A percentile compares a stretch with the other conserved stretches of the same genome.
Conservation (phyloP, 2,113 vertebrate genomes). For the Leucosticte australis region DNA sequence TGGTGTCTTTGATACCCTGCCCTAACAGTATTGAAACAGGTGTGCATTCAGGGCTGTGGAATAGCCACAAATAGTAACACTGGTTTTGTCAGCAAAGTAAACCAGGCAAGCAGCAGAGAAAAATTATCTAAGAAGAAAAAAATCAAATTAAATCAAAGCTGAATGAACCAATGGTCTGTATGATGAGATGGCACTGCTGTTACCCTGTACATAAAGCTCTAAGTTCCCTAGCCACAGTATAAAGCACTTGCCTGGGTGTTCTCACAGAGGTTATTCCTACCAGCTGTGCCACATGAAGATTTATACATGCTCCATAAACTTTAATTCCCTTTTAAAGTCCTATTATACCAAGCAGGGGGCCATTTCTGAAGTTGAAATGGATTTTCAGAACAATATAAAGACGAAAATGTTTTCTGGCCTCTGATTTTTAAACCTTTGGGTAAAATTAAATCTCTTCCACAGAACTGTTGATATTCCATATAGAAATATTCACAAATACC, state of each 20-base stretch:
- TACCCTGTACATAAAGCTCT: background rate
- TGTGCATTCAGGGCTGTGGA: background rate
- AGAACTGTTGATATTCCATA: background rate
- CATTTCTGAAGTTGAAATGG: slow-evolving; percentile 45
- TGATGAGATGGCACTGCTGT: background rate
- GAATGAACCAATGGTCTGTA: background rate
- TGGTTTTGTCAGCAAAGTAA: background rate
- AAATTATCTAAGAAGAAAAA: background rate
- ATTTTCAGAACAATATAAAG: slow-evolving; percentile 46
- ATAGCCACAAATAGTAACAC: background rate
- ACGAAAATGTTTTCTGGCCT: slow-evolving; percentile 42
- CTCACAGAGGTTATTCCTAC: background rate
- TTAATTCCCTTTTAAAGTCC: slow-evolving; percentile 39
- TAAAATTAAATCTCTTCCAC: slow-evolving; percentile 41
- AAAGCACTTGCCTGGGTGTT: background rate
- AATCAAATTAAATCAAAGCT: background rate
- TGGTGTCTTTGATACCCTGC: background rate
- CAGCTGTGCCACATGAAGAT: slow-evolving; percentile 31
- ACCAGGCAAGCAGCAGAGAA: fast-evolving
- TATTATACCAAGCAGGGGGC: slow-evolving; percentile 34
- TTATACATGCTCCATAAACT: slow-evolving; percentile 46
- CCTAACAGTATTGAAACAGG: background rate
- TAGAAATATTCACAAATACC: background rate
- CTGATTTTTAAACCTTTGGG: slow-evolving; percentile 43
- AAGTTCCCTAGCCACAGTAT: background rate